Base-by-base conservation (phyloP, 2,113 vertebrate species). In the Etheostoma spectabile region DNA sequence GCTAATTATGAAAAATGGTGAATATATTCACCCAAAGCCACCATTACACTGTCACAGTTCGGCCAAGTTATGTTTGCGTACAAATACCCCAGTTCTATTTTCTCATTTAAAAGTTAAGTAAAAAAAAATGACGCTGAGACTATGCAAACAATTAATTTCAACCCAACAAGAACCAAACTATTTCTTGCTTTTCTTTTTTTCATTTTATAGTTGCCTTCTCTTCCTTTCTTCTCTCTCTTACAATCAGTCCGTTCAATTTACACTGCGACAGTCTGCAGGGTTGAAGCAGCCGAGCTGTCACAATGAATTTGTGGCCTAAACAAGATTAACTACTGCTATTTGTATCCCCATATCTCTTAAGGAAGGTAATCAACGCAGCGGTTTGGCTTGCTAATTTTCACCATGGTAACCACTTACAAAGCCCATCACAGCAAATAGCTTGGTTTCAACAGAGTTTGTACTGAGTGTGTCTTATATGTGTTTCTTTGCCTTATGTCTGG, bases 321-420 rank as follows among this genome's bases (percentile, higher is more conserved):
- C 89, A 94, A 94, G 93, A 95, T 95, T 92, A 94, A 95, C 92
- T 93, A 91, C 92, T 89, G 85, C 89, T 93, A 93, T 95, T 93
- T 94, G 90, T 94, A 91, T 92, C 87, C 88, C 91, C 86, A 89
- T 90, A 93, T 91, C 85, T 88, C 87, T 92, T 83, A 79, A 92
- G 90, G 68, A n/a, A n/a, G 89, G 86, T 94, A 91, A 93, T 92
- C 89, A 93, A 91, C 79, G 63, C 76, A 85, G 80, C 73, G 67
- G 88, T 93, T 92, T 90, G 82, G 85, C 80, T 91, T 87, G 85
- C 89, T 93, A 92, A 93, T 94, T 92, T 85, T 89, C 88, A 87
- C 91, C 90, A 93, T 91, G 83, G 89, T 83, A 89, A 92, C 89
- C 88, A 87, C 81, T 92, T 86, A 71, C 77, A 81, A 83, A 92